Evolutionary conservation across 1,140 invertebrate species (phyloP).

Genomic region (Phocides pigmalion): DNA sequence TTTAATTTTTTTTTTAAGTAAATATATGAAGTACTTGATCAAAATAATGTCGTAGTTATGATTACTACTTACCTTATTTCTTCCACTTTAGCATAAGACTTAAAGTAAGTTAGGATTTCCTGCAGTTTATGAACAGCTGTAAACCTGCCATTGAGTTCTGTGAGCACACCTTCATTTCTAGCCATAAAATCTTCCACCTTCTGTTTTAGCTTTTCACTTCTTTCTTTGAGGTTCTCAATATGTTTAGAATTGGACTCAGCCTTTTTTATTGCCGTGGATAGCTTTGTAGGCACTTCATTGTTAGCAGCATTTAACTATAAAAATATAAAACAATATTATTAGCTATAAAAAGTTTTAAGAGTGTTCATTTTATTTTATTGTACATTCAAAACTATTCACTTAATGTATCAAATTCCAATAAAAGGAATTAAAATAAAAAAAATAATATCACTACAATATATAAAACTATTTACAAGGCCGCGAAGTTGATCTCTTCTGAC

Average conservation of each 20-base stretch:
- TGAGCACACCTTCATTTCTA: conserved; percentile 62
- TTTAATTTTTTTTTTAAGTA: conserved; percentile 21
- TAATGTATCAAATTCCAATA: no score
- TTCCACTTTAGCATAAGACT: conserved; percentile 76
- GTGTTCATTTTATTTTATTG: not conserved
- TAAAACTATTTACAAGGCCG: conserved; percentile 56
- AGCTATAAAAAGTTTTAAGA: not conserved
- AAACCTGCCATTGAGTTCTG: conserved; percentile 68
- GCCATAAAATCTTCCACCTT: conserved; percentile 66
- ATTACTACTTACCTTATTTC: conserved; percentile 73
- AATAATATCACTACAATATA: not conserved
- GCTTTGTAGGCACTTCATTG: conserved; percentile 70
- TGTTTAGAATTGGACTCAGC: conserved; percentile 69
- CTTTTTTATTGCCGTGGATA: conserved; percentile 70
- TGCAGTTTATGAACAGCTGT: conserved; percentile 69
- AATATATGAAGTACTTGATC: no score
- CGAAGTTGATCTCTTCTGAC: conserved; percentile 51
- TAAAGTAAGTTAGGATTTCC: conserved; percentile 70
- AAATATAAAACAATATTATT: conserved; percentile 32
- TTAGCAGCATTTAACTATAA: conserved; percentile 64
- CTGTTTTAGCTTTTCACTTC: conserved; percentile 53
- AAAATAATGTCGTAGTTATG: no score
- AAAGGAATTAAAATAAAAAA: not conserved
- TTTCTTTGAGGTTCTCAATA: conserved; percentile 65
- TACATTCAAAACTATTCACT: no score